Percentiles rank a stretch among this genome's conserved stretches.
These are phyloP conservation scores for Cephus cinctus DNA, from an alignment of 1,140 invertebrate species.

Conservation along the genomic window DNA sequence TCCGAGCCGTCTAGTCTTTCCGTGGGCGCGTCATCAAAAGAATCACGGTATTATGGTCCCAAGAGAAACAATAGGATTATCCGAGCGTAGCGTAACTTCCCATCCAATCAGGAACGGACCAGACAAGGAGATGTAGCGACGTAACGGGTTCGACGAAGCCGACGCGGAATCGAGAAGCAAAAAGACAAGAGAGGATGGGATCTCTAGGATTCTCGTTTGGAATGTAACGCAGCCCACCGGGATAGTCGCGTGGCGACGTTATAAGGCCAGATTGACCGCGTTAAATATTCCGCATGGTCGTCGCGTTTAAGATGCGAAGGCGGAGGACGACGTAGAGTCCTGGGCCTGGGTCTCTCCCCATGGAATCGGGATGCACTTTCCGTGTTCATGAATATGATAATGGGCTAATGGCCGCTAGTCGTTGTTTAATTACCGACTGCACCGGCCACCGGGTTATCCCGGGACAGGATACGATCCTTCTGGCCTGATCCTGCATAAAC, in stretches of 20 bases:
- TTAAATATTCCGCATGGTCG: background rate
- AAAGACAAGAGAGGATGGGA: too few species aligned
- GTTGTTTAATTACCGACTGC: slow-evolving; percentile 53
- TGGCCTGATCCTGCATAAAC: background rate
- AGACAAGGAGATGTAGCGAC: too few species aligned
- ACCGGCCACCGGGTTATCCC: slow-evolving; percentile 28
- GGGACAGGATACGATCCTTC: background rate
- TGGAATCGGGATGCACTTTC: slow-evolving; percentile 54
- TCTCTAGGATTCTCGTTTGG: too few species aligned
- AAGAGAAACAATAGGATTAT: too few species aligned
- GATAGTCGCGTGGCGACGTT: slow-evolving; percentile 36
- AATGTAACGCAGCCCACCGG: too few species aligned
- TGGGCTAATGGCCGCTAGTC: slow-evolving; percentile 54
- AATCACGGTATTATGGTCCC: too few species aligned
- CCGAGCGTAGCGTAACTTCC: too few species aligned
- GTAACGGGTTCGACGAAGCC: too few species aligned
- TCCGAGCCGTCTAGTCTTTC: too few species aligned
- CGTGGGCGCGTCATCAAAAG: too few species aligned
- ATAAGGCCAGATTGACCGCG: slow-evolving; percentile 12
- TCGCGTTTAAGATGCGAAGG: slow-evolving; percentile 7
- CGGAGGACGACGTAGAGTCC: slow-evolving; percentile 13
- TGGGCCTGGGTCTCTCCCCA: slow-evolving; percentile 25
- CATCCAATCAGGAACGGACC: too few species aligned
- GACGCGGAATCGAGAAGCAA: too few species aligned
- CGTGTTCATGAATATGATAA: slow-evolving; percentile 58